Conservation (phyloP, 2,888 invertebrate genomes). For the Clitarchus hookeri region DNA sequence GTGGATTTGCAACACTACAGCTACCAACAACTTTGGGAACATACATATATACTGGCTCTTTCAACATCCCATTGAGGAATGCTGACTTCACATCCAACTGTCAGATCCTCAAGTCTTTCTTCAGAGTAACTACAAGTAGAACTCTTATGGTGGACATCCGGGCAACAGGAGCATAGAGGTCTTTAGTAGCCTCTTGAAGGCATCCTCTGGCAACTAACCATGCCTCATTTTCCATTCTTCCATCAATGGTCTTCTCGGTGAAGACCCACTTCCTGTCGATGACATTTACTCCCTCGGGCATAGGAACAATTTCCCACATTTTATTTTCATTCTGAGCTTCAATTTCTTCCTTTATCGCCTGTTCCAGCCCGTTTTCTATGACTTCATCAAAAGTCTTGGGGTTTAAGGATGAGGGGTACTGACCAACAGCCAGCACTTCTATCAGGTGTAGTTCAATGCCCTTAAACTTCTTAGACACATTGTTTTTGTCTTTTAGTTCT, state of each 20-base stretch:
- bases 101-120: too few species aligned
- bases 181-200: neutral
- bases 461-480: too few species aligned
- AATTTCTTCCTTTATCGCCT: neutral
- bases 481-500: too few species aligned
- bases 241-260: neutral
- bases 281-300: neutral
- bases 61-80: too few species aligned
- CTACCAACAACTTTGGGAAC: neutral
- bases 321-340: neutral
- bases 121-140: too few species aligned
- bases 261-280: neutral
- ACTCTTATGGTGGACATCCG: too few species aligned
- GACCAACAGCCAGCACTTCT: neutral
- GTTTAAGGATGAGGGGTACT: neutral
- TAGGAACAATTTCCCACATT: neutral
- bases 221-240: neutral
- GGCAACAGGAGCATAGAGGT: neutral
- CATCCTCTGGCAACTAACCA: neutral
- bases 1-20: neutral
- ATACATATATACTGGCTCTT: neutral
- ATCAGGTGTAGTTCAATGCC: too few species aligned
- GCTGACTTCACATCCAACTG: too few species aligned
- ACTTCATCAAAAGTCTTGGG: neutral
- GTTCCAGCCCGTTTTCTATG: neutral